Conservation (phyloP, 2,797 vertebrate species). For the Danio albolineatus region DNA sequence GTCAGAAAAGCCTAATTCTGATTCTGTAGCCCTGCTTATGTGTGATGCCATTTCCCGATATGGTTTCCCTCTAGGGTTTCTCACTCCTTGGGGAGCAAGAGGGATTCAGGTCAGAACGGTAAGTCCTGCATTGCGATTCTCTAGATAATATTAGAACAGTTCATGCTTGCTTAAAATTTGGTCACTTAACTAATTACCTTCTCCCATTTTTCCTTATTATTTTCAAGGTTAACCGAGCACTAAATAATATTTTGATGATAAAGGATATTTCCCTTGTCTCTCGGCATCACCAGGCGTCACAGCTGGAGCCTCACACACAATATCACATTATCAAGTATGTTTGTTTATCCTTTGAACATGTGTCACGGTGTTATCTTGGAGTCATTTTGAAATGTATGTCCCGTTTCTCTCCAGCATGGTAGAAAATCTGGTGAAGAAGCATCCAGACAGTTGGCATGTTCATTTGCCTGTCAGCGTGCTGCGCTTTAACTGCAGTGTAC, state of each 20-base stretch:
- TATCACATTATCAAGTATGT: slow-evolving; percentile 39
- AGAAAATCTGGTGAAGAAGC: slow-evolving; percentile 67
- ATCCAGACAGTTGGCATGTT: slow-evolving; percentile 74
- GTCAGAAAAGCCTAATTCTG: slow-evolving; percentile 44
- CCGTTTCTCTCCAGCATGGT: slow-evolving; percentile 70
- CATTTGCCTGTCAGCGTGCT: slow-evolving; percentile 75
- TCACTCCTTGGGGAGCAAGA: slow-evolving; percentile 42
- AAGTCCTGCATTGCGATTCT: background rate
- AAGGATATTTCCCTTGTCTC: slow-evolving; percentile 25
- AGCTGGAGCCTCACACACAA: slow-evolving; percentile 46
- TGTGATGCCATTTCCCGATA: slow-evolving; percentile 50
- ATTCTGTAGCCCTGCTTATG: slow-evolving; percentile 40
- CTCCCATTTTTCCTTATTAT: background rate
- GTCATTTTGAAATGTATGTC: background rate
- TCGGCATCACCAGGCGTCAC: slow-evolving; percentile 66
- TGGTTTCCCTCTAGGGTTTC: slow-evolving; percentile 45
- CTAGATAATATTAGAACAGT: background rate
- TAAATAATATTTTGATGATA: slow-evolving; percentile 19
- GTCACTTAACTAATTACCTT: background rate
- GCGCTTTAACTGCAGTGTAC: slow-evolving; percentile 74
- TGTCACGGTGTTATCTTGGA: background rate
- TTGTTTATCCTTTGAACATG: background rate
- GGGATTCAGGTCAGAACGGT: slow-evolving; percentile 46
- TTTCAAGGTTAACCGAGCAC: slow-evolving; percentile 17
- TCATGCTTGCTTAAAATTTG: background rate